Evolutionary conservation across 2,797 vertebrate genomes (phyloP), one percentile per base, ranked within the genome.

Genomic region (Centropyge bicolor): DNA sequence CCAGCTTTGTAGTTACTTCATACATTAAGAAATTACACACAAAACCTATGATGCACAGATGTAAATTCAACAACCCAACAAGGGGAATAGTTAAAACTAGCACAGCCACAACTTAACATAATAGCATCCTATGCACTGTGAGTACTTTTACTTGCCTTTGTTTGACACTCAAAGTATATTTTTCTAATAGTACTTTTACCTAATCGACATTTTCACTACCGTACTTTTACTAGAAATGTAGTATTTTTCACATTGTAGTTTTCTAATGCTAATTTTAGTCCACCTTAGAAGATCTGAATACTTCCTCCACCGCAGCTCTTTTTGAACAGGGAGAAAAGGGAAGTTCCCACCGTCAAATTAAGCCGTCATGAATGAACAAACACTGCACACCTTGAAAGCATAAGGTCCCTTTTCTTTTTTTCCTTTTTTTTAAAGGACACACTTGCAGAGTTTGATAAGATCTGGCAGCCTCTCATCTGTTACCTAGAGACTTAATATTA

Each of bases 391-490:
- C 36, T 22, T 54, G 52, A 67, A 51, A 24, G 41, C 35, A 46
- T 56, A 16, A n/a, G 11, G 20, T n/a, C 22, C 4, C 27, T 31
- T 31, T 31, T 31, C 27, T 31, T 31, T 31, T 31, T 31, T 31
- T 31, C 27, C 4, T 31, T 31, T 31, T 41, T 41, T n/a, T 67
- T 16, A 64, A 71, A 43, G n/a, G 6, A 60, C 49, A 81, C n/a
- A 61, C 51, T 62, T 70, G 16, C 9, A 56, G 12, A 49, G 27
- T 78, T 55, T 71, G 41, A 66, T 71, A 16, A 54, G 46, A 74
- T 40, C 11, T 54, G 36, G 51, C 59, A 46, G 67, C 24, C n/a
- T 74, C 16, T 68, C 38, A 74, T 79, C 65, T 70, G 51, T 78
- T 62, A 76, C 48, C 59, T 54, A 2, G 13, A 71, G 48, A 55